Base-by-base conservation (phyloP, 2,113 vertebrate species). In the Alethe diademata region DNA sequence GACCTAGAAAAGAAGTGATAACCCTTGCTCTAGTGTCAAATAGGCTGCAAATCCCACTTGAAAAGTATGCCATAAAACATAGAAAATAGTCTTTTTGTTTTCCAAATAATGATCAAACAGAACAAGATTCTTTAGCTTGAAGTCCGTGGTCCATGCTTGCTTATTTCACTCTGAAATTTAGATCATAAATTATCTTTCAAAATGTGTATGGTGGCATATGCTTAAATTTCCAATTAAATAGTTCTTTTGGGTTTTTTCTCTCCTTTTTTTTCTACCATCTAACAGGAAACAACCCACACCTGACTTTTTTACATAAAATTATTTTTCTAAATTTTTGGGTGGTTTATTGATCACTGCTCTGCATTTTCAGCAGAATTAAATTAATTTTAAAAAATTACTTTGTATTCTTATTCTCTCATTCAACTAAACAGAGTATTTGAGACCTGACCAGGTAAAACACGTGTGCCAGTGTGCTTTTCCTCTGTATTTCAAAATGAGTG, bases 211-310 rank as follows among this genome's bases (percentile, higher is more conserved):
- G 23, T 60, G 9, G 11, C 20, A 35, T 23, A 12, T 42, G 12
- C 51, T 75, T 75, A 47, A 64, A 31, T 72, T 64, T 83, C 24
- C 26, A 22, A n/a, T 28, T 67, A 60, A 90, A 20, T 5, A 45
- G 16, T 24, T 74, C 2, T 58, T 84, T 58, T 2, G 0, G 2
- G 2, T 2, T 53, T 71, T 36, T 38, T 8, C 9, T 35, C 13
- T 62, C 23, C 14, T n/a, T 20, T 92, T 66, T 66, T 50, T 89
- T 17, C 61, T 24, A 31, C 14, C 33, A 66, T 48, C 56, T 42
- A 56, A 26, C 6, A 29, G 14, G 11, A 13, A 23, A 43, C 5
- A 35, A 53, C 1, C 24, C 6, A 42, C n/a, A 79, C 33, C 6
- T 29, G n/a, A 47, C 8, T 48, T 69, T 2, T 48, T 73, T 74